These are phyloP conservation scores for Drosophila nebulosa DNA, from an alignment of 1,140 invertebrate species.

Conservation along the genomic window DNA sequence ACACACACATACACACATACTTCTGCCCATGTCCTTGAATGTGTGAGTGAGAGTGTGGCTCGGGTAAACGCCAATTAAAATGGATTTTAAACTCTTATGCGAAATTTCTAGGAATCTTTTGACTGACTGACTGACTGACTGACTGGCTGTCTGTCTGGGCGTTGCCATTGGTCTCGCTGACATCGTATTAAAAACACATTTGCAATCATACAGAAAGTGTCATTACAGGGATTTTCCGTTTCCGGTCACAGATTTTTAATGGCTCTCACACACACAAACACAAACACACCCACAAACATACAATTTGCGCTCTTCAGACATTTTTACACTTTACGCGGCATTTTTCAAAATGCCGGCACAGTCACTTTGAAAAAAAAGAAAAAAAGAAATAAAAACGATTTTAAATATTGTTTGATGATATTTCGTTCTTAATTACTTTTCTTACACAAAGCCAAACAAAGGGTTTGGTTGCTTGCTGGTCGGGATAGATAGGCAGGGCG, in stretches of 20 bases:
- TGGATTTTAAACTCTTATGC: not conserved
- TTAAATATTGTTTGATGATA: not conserved
- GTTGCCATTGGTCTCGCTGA: not conserved
- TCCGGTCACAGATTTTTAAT: constrained; percentile 44
- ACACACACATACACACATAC: not conserved
- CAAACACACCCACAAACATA: constrained; percentile 15
- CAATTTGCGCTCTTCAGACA: not conserved
- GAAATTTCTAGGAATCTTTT: not conserved
- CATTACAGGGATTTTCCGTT: constrained; percentile 48
- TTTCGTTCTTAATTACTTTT: not conserved
- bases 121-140: not conserved
- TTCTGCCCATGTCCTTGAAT: constrained; percentile 1
- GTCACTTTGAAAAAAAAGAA: constrained; percentile 8
- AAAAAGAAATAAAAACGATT: not conserved
- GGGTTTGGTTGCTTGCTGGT: not conserved
- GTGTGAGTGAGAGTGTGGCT: not conserved
- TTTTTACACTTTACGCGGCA: constrained; percentile 54
- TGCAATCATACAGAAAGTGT: constrained; percentile 16
- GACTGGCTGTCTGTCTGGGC: not conserved
- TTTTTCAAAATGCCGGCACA: constrained; percentile 51
- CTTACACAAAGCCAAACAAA: not conserved
- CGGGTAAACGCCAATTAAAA: not conserved
- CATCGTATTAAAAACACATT: constrained; percentile 38
- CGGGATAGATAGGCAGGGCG: not conserved
- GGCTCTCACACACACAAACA: not conserved